Base-by-base conservation (phyloP, 2,888 invertebrate species). In the Macrosoma leucophasiata region DNA sequence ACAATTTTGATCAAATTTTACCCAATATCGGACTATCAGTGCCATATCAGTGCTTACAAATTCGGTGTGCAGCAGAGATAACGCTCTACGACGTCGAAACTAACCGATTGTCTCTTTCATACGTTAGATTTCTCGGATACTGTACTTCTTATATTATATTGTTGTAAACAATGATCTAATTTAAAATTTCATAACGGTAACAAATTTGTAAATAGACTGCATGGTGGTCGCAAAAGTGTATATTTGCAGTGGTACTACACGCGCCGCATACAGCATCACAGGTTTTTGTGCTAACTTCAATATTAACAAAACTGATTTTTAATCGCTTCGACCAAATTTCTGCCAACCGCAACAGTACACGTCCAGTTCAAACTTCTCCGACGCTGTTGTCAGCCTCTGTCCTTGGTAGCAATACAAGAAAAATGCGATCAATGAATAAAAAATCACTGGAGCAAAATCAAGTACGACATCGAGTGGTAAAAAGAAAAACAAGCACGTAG, bases 281-380 rank as follows among this genome's bases (percentile, higher is more conserved):
- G 61, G 59, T 19, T 50, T 58, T 33, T 67, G 66, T 2, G 63
- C 50, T 39, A 46, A 54, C 23, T 36, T 54, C 23, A 67, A 44
- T 43, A 64, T 62, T 6, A 63, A n/a, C 2, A 58, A 31, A 23
- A 67, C 44, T 17, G 44, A 34, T 41, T 42, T 58, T 23, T 49
- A 49, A 8, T 61, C 48, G 30, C 39, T 47, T 2, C 45, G 36
- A 15, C 22, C 27, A 17, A 65, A 52, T n/a, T 52, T 48, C 40
- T 67, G 52, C 67, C 67, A 67, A 10, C 63, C 58, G 28, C 61
- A 60, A 31, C 45, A 46, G 22, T 64, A 66, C 4, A 67, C 52
- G 0, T 58, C 57, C 8, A 39, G 51, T 44, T 62, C 61, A 25
- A 62, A 57, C 29, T 44, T 49, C 34, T 60, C 53, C 8, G 65